These are phyloP conservation scores for Anarhynchus alexandrinus DNA, from an alignment of 2,113 vertebrate species.

Conservation along the genomic window DNA sequence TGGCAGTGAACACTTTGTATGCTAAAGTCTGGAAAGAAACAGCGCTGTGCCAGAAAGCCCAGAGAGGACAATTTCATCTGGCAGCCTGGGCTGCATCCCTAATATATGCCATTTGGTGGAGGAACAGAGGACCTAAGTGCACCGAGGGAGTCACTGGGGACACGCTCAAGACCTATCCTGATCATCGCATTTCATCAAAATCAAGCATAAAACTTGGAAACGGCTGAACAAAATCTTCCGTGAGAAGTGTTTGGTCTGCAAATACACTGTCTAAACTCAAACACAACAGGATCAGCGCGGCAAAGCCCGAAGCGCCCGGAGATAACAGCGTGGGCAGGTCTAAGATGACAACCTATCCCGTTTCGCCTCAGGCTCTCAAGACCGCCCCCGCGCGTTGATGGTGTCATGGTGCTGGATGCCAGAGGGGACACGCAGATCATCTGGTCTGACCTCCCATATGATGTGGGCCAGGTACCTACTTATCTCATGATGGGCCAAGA, in stretches of 20 bases:
- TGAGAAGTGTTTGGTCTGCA: background rate
- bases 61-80: background rate
- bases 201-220: rapidly evolving
- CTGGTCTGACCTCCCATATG: background rate
- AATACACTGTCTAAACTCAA: no score
- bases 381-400: rapidly evolving
- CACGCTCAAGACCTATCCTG: background rate
- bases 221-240: rapidly evolving
- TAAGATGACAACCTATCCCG: rapidly evolving
- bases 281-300: rapidly evolving
- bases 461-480: background rate
- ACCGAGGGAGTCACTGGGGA: background rate
- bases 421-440: background rate
- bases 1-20: background rate
- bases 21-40: background rate
- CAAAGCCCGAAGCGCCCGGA: background rate
- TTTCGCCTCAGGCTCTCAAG: background rate
- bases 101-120: background rate
- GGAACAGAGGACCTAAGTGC: background rate
- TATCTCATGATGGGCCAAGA: background rate
- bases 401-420: background rate
- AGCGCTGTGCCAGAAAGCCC: background rate
- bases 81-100: background rate
- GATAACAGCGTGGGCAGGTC: background rate
- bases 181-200: background rate